Evolutionary conservation across 2,113 vertebrate species (phyloP).

Genomic region (Caretta caretta): DNA sequence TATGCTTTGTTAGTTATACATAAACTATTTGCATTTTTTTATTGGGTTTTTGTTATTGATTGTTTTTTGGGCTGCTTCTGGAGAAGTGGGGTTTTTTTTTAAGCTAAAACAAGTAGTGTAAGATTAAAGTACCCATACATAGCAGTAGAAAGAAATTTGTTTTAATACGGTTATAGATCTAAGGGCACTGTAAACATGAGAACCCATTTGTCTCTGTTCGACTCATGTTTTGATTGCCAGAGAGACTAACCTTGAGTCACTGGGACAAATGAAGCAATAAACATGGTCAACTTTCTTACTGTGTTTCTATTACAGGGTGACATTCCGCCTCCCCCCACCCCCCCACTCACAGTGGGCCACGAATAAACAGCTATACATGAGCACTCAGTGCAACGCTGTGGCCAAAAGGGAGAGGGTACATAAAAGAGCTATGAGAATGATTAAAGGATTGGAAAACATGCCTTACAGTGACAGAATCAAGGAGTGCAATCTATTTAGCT

Average conservation of each 20-base stretch:
- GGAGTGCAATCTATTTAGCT: neutral
- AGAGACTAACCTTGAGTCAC: neutral
- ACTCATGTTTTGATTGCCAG: neutral
- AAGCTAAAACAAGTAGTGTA: conserved; percentile 23
- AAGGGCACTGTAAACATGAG: neutral
- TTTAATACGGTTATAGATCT: conserved; percentile 9
- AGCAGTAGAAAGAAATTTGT: neutral
- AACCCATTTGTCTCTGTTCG: neutral
- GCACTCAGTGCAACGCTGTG: neutral
- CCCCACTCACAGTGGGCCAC: neutral
- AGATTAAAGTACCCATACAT: conserved; percentile 7
- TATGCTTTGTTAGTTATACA: conserved; percentile 32
- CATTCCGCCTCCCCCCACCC: neutral
- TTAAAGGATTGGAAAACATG: neutral
- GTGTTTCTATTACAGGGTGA: neutral
- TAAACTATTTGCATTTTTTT: conserved; percentile 49
- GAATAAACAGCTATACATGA: neutral
- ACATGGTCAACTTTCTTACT: neutral
- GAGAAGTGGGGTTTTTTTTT: neutral
- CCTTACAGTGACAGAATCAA: neutral
- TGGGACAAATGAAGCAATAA: neutral
- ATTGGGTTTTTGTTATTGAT: neutral
- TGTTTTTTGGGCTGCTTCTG: conserved; percentile 39
- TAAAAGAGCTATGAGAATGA: neutral
- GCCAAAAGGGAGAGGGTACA: neutral